Percentiles rank a stretch among this genome's conserved stretches.
These are phyloP conservation scores for Phaetusa simplex DNA, from an alignment of 2,113 vertebrate genomes.

Conservation along the genomic window DNA sequence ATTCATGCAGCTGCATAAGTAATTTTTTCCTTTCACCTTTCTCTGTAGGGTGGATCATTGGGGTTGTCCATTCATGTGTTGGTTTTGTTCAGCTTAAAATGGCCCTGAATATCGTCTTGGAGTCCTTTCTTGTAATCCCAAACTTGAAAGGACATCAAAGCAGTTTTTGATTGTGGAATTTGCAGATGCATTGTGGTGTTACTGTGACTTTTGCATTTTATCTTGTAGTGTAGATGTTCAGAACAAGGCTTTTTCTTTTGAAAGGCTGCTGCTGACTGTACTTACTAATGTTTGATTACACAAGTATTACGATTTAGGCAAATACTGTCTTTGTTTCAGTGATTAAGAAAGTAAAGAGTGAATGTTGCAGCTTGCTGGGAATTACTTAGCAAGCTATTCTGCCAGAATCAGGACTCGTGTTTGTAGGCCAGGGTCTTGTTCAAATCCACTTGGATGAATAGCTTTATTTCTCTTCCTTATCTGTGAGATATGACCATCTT, in stretches of 20 bases:
- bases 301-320: background rate
- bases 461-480: background rate
- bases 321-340: background rate
- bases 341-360: background rate
- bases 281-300: background rate
- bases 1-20: background rate
- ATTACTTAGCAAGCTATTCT: background rate
- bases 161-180: background rate
- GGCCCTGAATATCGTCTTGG: background rate
- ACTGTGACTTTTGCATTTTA: background rate
- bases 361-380: background rate
- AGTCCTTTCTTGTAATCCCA: background rate
- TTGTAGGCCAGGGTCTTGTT: background rate
- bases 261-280: background rate
- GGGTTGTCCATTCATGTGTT: background rate
- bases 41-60: background rate
- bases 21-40: background rate
- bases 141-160: background rate
- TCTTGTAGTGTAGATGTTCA: background rate
- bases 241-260: background rate
- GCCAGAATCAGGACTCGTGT: background rate
- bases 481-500: background rate
- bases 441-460: background rate
- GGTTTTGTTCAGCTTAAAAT: conserved; percentile 9
- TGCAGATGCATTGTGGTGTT: background rate